Base-by-base conservation (phyloP, 2,113 vertebrate genomes). In the Eulemur rufifrons region DNA sequence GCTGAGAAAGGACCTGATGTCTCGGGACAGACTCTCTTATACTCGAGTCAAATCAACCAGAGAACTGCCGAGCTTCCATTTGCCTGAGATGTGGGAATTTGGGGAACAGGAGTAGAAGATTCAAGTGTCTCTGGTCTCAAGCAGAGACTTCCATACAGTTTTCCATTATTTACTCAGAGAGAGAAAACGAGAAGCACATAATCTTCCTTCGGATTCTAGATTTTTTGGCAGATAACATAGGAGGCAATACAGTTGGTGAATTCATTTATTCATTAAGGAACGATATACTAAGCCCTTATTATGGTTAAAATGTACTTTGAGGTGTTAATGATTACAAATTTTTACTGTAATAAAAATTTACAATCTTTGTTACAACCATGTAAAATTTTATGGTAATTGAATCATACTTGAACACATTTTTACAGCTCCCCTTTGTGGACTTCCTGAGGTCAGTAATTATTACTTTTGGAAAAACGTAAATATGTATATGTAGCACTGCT, bases 341-440 rank as follows among this genome's bases (percentile, higher is more conserved):
- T 93, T 88, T 63, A 74, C 12, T 23, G 86, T 42, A 73, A 78
- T 93, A 91, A 95, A 96, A 80, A 82, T 25, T 88, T 68, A 74
- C 89, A 94, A 61, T 52, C 37, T 89, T 56, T 83, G 69, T 89
- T 93, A 93, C 25, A 52, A 50, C 50, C 63, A 45, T 73, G 84
- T 89, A 45, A 94, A 94, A 45, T 80, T 82, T 96, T 93, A 63
- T 37, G 73, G 20, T 59, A 68, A 32, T 11, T 91, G 54, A 82
- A 83, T 93, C 47, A 96, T 37, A 89, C 1, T 50, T 54, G 14
- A 56, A n/a, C 10, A 21, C 66, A 73, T 61, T 86, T 84, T 71
- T 61, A 89, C 7, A 39, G 21, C 83, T 85, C 71, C 71, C 52
- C n/a, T 61, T 59, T 61, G 29, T 66, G n/a, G 92, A 50, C 34